phyloP scores from a whole-genome alignment of 2,888 invertebrate species.

The Ferrisia virgata region DNA sequence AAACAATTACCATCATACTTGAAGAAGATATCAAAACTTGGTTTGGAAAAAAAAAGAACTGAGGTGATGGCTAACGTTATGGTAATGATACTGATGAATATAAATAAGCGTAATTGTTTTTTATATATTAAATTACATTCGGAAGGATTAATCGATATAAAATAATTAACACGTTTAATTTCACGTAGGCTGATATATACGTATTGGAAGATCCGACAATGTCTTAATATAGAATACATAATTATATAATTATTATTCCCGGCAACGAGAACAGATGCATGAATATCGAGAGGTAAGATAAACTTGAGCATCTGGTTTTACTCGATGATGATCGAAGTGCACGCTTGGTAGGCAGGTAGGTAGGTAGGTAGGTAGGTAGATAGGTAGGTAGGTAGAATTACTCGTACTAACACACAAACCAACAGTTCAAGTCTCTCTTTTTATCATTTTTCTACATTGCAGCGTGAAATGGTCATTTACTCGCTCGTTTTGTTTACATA shows the following conservation, averaged over 20 bases:
- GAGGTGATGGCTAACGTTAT: not conserved
- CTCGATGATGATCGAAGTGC: not conserved
- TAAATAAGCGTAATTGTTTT: too few relatives aligned
- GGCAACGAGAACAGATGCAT: not conserved
- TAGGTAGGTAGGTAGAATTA: too few relatives aligned
- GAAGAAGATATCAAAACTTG: constrained; percentile 1
- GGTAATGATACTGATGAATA: not conserved
- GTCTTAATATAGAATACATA: not conserved
- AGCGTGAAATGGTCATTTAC: not conserved
- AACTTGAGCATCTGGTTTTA: not conserved
- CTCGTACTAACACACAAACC: too few relatives aligned
- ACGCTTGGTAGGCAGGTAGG: too few relatives aligned
- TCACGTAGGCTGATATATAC: too few relatives aligned
- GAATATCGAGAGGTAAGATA: not conserved
- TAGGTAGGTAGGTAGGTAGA: too few relatives aligned
- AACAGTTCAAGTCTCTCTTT: not conserved
- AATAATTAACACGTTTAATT: not conserved
- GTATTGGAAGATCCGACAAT: not conserved
- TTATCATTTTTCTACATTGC: not conserved
- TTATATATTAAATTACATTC: not conserved
- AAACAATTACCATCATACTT: constrained; percentile 5
- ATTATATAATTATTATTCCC: not conserved
- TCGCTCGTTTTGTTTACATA: not conserved
- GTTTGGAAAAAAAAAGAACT: not conserved
- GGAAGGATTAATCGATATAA: not conserved